Conservation (phyloP, 1,140 invertebrate species). For the Palaemon carinicauda region DNA sequence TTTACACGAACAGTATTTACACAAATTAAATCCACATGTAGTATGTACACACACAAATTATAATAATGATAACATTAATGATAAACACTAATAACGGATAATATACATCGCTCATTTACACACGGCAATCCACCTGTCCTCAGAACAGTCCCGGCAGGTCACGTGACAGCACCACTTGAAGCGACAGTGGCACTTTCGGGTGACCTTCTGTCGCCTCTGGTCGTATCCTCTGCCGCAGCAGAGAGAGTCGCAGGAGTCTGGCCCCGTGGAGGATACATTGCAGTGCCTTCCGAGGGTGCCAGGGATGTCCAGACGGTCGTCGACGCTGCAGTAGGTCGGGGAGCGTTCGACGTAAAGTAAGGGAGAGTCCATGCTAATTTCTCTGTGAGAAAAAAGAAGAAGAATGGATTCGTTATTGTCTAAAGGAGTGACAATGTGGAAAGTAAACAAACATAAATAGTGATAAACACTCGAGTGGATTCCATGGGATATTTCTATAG, state of each 20-base stretch:
- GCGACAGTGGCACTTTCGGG: constrained; percentile 88
- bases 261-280: constrained; percentile 74
- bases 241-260: constrained; percentile 82
- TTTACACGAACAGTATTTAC: no score
- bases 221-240: constrained; percentile 85
- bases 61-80: no score
- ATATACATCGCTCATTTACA: constrained; percentile 71
- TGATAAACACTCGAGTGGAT: no score
- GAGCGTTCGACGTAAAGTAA: constrained; percentile 57
- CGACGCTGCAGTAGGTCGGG: constrained; percentile 58
- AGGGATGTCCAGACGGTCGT: constrained; percentile 63
- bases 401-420: no score
- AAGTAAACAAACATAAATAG: no score
- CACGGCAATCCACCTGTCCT: constrained; percentile 85
- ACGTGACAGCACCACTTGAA: constrained; percentile 98
- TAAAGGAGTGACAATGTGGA: no score
- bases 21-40: no score
- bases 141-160: constrained; percentile 87
- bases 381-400: constrained; percentile 41
- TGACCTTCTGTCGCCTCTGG: constrained; percentile 65
- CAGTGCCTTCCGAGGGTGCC: constrained; percentile 84
- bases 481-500: no score
- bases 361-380: constrained; percentile 44
- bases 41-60: no score
- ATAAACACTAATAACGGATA: no score